These are phyloP conservation scores for Limnephilus rhombicus DNA, from an alignment of 2,888 invertebrate genomes.

Conservation along the genomic window DNA sequence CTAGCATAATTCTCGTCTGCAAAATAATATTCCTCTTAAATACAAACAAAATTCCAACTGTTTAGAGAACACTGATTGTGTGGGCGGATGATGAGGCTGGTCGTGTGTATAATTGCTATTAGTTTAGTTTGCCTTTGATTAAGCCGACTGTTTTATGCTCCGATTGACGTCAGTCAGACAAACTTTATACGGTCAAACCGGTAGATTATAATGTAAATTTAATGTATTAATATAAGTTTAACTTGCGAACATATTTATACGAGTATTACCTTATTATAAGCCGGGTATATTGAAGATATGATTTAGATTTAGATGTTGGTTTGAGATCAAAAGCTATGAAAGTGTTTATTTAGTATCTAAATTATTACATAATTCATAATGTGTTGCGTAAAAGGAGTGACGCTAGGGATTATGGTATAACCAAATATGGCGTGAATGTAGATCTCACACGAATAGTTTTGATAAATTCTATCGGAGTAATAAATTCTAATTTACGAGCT, in stretches of 20 bases:
- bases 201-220: neutral
- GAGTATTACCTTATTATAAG: neutral
- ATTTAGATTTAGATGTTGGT: neutral
- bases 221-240: neutral
- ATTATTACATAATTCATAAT: neutral
- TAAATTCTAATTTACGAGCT: neutral
- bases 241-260: neutral
- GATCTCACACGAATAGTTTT: neutral
- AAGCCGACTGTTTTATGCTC: neutral
- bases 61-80: neutral
- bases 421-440: neutral
- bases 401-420: neutral
- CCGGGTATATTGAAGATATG: neutral
- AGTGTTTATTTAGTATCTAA: neutral
- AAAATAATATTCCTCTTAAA: neutral
- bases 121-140: neutral
- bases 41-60: neutral
- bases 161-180: neutral
- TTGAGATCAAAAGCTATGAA: neutral
- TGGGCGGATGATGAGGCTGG: neutral
- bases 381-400: neutral
- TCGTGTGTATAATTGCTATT: neutral
- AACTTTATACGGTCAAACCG: neutral
- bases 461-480: neutral
- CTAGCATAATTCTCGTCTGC: neutral